These are phyloP conservation scores for Hypomecis atomaria DNA, from an alignment of 2,888 invertebrate genomes.

Conservation along the genomic window DNA sequence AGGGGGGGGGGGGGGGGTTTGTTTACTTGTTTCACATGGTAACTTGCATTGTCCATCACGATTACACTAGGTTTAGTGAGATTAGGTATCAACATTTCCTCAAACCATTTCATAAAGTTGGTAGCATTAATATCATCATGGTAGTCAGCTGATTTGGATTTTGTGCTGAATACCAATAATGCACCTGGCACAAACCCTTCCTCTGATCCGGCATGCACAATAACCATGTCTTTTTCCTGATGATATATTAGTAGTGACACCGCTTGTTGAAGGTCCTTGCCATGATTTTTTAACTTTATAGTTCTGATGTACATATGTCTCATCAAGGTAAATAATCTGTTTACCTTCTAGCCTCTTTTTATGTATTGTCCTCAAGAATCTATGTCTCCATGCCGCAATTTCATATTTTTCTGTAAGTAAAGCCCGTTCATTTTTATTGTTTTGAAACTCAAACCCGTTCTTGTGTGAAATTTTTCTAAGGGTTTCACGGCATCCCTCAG, in stretches of 20 bases:
- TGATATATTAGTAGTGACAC: slow-evolving; percentile 28
- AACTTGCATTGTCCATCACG: slow-evolving; percentile 24
- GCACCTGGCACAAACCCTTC: slow-evolving; percentile 37
- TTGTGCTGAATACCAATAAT: slow-evolving; percentile 39
- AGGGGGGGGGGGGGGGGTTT: too few relatives aligned
- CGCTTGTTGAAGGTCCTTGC: slow-evolving; percentile 36
- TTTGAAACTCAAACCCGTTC: slow-evolving; percentile 32
- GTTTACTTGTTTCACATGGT: slow-evolving; percentile 25
- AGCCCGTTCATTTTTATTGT: slow-evolving; percentile 31
- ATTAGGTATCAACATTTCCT: slow-evolving; percentile 29
- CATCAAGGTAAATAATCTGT: slow-evolving; percentile 31
- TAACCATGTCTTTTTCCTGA: slow-evolving; percentile 36
- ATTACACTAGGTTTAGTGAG: slow-evolving; percentile 28
- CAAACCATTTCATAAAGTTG: slow-evolving; percentile 37
- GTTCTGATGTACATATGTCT: slow-evolving; percentile 30
- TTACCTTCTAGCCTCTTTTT: slow-evolving; percentile 11
- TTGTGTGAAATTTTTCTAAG: slow-evolving; percentile 19
- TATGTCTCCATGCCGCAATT: slow-evolving; percentile 33
- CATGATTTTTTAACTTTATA: slow-evolving; percentile 33
- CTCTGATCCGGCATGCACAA: slow-evolving; percentile 40
- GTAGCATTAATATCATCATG: slow-evolving; percentile 38
- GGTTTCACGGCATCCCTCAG: slow-evolving; percentile 27
- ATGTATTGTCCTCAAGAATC: slow-evolving; percentile 13
- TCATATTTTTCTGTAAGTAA: slow-evolving; percentile 33
- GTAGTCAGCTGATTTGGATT: slow-evolving; percentile 37